Conservation (phyloP, 2,888 invertebrate genomes). For the Ferdinandea cuprea region DNA sequence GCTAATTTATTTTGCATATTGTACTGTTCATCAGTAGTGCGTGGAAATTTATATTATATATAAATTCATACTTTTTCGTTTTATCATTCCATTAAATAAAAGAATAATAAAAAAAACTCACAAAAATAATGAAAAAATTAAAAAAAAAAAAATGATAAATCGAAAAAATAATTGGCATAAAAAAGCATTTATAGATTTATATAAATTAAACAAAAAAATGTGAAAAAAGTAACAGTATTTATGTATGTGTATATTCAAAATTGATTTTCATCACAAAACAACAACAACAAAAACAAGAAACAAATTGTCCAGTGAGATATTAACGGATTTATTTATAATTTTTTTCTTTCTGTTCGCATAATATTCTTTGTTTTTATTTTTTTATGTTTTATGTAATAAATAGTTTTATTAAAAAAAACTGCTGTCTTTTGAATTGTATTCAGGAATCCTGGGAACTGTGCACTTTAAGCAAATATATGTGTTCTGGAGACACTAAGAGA, state of each 20-base stretch:
- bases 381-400: constrained; percentile 61
- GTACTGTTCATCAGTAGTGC: constrained; percentile 27
- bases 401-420: constrained; percentile 54
- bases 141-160: constrained; percentile 8
- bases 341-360: constrained; percentile 43
- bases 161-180: constrained; percentile 21
- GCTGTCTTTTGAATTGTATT: neutral
- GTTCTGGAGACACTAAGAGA: too few relatives aligned
- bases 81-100: constrained; percentile 43
- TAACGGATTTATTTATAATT: constrained; percentile 50
- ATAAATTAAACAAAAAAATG: constrained; percentile 23
- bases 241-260: constrained; percentile 30
- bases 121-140: constrained; percentile 18
- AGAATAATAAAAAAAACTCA: constrained; percentile 10
- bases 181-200: constrained; percentile 21
- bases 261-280: constrained; percentile 28
- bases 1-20: constrained; percentile 60
- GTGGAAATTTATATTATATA: constrained; percentile 72
- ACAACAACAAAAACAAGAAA: too few relatives aligned
- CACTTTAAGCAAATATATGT: too few relatives aligned
- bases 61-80: constrained; percentile 65
- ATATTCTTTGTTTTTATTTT: constrained; percentile 59
- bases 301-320: constrained; percentile 2
- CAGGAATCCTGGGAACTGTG: too few relatives aligned
- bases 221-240: constrained; percentile 54